Conservation (phyloP, 2,888 invertebrate genomes). For the Xiphydria camelus region DNA sequence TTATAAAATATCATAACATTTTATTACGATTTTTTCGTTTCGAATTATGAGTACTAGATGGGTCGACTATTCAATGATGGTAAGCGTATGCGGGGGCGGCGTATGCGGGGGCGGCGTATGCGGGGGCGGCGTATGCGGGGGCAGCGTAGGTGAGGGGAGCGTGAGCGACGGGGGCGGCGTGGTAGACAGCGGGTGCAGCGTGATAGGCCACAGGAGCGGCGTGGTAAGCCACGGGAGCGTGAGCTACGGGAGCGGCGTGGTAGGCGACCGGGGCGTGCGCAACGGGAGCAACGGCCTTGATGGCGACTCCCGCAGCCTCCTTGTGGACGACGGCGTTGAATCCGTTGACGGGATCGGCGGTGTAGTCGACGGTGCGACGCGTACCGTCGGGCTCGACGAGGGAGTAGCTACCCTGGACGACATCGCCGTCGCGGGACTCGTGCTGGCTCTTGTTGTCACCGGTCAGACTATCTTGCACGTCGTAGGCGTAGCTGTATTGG, state of each 20-base stretch:
- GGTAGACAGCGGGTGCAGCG: slow-evolving; percentile 10
- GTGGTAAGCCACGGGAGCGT: slow-evolving; percentile 22
- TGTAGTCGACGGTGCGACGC: slow-evolving; percentile 40
- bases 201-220: slow-evolving; percentile 17
- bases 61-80: not conserved
- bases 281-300: slow-evolving; percentile 50
- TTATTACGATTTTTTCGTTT: too few species aligned
- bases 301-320: slow-evolving; percentile 41
- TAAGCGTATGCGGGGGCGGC: slow-evolving; percentile 26
- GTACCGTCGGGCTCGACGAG: slow-evolving; percentile 43
- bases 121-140: slow-evolving; percentile 48
- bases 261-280: slow-evolving; percentile 38
- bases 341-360: slow-evolving; percentile 34
- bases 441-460: slow-evolving; percentile 12
- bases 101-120: slow-evolving; percentile 54
- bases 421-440: slow-evolving; percentile 37
- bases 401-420: slow-evolving; percentile 46
- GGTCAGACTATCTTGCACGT: slow-evolving; percentile 6
- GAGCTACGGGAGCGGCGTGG: slow-evolving; percentile 18
- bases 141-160: slow-evolving; percentile 15
- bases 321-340: slow-evolving; percentile 50
- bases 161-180: slow-evolving; percentile 3
- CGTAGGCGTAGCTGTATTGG: slow-evolving; percentile 22
- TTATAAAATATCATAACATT: too few species aligned
- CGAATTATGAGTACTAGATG: too few species aligned